Evolutionary conservation across 2,888 invertebrate species (phyloP).

Genomic region (Eremobia ochroleuca): DNA sequence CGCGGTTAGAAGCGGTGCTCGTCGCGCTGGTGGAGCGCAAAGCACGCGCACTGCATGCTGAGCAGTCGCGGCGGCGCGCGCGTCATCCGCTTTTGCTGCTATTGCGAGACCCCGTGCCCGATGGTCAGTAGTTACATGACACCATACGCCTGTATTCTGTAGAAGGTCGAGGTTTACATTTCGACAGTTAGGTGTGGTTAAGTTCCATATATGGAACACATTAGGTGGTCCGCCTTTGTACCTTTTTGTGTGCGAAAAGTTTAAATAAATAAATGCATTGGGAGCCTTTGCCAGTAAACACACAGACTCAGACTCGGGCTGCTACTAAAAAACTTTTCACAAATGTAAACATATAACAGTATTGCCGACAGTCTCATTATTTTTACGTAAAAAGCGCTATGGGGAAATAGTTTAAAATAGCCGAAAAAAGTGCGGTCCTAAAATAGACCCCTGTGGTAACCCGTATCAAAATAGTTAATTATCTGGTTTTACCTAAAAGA

Average conservation of each 20-base stretch:
- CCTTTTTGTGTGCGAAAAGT: too few relatives aligned
- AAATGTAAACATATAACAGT: background rate
- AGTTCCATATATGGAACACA: background rate
- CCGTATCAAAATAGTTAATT: background rate
- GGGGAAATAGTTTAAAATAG: too few relatives aligned
- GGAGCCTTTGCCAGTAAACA: background rate
- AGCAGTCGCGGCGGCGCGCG: conserved; percentile 88
- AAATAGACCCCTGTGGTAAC: background rate
- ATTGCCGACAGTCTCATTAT: background rate
- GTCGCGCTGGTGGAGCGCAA: conserved; percentile 94
- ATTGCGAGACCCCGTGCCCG: conserved; percentile 85
- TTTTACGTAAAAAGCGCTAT: background rate
- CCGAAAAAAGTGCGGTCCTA: background rate
- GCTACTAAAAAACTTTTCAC: background rate
- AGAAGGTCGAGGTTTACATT: background rate
- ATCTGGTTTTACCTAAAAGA: background rate
- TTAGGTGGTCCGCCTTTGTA: too few relatives aligned
- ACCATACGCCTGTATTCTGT: background rate
- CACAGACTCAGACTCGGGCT: background rate
- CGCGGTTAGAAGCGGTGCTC: conserved; percentile 93
- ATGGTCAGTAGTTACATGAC: conserved; percentile 75
- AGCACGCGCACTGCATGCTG: conserved; percentile 90
- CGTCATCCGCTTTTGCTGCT: conserved; percentile 83
- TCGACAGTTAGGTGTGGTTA: background rate
- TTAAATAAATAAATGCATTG: too few relatives aligned